These are phyloP conservation scores for Mellivora capensis DNA, from an alignment of 2,113 vertebrate species.

Conservation along the genomic window DNA sequence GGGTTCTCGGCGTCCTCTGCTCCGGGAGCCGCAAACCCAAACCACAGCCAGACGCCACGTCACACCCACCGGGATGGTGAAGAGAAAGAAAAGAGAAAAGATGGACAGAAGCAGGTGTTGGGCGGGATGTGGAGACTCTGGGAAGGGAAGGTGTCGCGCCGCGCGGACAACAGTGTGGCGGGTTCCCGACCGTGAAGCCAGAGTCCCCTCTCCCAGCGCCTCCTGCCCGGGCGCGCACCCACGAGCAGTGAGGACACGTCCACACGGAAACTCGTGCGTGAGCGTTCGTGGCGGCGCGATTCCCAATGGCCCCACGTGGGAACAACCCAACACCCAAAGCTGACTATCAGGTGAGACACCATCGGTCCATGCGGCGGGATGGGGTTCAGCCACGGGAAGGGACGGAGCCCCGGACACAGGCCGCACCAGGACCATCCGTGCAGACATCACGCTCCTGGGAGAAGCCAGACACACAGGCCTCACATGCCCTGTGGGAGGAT, in stretches of 20 bases:
- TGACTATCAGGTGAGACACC: too few relatives aligned
- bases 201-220: too few relatives aligned
- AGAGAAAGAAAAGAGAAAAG: neutral
- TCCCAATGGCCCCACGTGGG: neutral
- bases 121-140: neutral
- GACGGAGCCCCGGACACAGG: too few relatives aligned
- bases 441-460: neutral
- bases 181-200: neutral
- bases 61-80: neutral
- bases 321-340: neutral
- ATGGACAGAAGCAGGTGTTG: neutral
- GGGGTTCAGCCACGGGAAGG: too few relatives aligned
- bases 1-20: neutral
- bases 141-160: neutral
- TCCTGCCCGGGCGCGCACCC: too few relatives aligned
- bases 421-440: neutral
- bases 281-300: neutral
- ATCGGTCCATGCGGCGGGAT: rapidly evolving
- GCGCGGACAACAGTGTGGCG: too few relatives aligned
- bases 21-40: neutral
- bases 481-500: rapidly evolving
- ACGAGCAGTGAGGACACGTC: neutral
- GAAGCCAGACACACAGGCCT: neutral
- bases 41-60: neutral
- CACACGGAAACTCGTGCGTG: too few relatives aligned